Conservation (phyloP, 2,113 vertebrate genomes). For the Brachypteracias leptosomus region DNA sequence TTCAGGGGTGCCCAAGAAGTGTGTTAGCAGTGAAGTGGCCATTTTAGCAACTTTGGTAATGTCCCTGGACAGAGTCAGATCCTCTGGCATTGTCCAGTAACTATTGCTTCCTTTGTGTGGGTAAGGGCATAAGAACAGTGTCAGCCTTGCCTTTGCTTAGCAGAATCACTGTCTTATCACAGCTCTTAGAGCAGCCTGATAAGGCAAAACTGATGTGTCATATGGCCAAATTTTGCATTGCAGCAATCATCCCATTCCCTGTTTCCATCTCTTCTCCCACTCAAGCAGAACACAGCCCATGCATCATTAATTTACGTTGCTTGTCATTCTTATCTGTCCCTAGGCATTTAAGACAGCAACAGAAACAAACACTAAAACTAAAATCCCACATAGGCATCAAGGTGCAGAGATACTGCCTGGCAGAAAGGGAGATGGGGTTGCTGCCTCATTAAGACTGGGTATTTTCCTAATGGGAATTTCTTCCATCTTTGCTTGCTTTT, state of each 20-base stretch:
- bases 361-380: neutral
- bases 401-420: neutral
- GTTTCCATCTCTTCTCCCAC: neutral
- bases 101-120: neutral
- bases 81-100: neutral
- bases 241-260: neutral
- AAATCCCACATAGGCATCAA: neutral
- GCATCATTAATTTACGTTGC: neutral
- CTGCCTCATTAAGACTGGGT: neutral
- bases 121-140: neutral
- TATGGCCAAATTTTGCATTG: conserved; percentile 2
- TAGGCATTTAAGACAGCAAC: neutral
- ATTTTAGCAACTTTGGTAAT: neutral
- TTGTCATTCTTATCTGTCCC: conserved; percentile 2
- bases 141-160: neutral
- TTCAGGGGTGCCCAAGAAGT: neutral
- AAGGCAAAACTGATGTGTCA: conserved; percentile 1
- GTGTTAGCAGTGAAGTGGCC: neutral
- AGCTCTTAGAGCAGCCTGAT: neutral
- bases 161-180: neutral
- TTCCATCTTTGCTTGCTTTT: neutral
- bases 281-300: neutral
- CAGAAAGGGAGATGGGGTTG: neutral
- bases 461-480: neutral
- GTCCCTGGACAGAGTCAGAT: neutral